A percentile compares a stretch with the other conserved stretches of the same genome.
Evolutionary conservation across 2,113 vertebrate species (phyloP).

Genomic region (Cynopterus brachyotis): DNA sequence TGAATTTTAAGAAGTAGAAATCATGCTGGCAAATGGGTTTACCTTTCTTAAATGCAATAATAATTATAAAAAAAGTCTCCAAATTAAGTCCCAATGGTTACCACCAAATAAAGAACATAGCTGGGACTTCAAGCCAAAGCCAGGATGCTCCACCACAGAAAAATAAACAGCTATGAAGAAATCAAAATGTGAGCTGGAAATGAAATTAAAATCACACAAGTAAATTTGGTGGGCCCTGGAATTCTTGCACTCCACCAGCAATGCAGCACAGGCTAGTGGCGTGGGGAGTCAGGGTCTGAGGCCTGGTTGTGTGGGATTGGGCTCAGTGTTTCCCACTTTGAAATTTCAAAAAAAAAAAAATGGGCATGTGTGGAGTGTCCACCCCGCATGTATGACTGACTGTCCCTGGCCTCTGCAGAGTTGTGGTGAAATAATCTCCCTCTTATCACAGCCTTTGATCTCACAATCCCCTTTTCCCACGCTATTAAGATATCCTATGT

Average conservation of each 20-base stretch:
- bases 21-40: conserved; percentile 47
- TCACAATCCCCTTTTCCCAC: conserved; percentile 33
- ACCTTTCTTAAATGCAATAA: conserved; percentile 53
- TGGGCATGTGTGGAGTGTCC: not conserved
- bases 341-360: conserved; percentile 43
- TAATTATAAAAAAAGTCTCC: not conserved
- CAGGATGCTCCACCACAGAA: not conserved
- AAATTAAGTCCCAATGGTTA: conserved; percentile 41
- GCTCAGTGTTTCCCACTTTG: not conserved
- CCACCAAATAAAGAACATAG: conserved; percentile 54
- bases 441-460: conserved; percentile 50
- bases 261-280: not conserved
- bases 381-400: not conserved
- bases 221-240: not conserved
- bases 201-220: conserved; percentile 27
- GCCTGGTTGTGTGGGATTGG: not conserved
- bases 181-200: conserved; percentile 44
- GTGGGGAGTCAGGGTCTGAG: not conserved
- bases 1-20: conserved; percentile 58
- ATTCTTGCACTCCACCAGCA: not conserved
- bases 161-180: conserved; percentile 42
- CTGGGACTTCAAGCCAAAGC: not conserved
- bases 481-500: conserved; percentile 27
- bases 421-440: not conserved
- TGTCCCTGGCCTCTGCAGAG: not conserved